These are phyloP conservation scores for Threskiornis aethiopicus DNA, from an alignment of 2,797 vertebrate species.

Conservation along the genomic window DNA sequence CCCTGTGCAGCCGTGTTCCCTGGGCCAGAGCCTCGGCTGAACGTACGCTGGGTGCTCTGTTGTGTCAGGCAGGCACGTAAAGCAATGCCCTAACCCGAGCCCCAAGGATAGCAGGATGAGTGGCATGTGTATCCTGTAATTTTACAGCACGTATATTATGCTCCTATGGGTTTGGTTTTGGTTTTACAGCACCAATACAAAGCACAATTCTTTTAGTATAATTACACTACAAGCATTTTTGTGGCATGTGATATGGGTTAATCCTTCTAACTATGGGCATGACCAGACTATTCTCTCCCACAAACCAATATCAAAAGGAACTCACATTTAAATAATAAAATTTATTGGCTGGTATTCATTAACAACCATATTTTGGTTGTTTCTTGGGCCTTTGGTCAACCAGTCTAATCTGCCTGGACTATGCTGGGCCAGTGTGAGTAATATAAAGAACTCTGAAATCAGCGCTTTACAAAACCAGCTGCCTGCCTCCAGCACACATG, in stretches of 20 bases:
- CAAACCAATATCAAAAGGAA: neutral
- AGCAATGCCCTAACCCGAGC: neutral
- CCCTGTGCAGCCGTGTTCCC: fast-evolving
- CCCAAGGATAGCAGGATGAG: neutral
- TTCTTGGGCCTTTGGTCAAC: neutral
- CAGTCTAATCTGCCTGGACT: neutral
- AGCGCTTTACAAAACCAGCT: neutral
- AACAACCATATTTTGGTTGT: neutral
- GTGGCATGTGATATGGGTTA: neutral
- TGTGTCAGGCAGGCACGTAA: neutral
- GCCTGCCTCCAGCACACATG: neutral
- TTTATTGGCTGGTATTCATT: neutral
- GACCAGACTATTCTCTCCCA: neutral
- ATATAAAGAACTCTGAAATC: neutral
- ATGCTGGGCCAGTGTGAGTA: neutral
- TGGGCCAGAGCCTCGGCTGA: neutral
- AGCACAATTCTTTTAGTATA: neutral
- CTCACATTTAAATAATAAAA: neutral
- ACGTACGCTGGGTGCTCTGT: neutral
- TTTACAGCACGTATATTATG: neutral
- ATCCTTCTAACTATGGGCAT: neutral
- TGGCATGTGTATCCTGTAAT: neutral
- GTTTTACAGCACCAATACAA: neutral
- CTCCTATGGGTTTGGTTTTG: neutral
- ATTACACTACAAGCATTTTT: neutral